Conservation (phyloP, 2,888 invertebrate genomes). For the Steinernema carpocapsae region DNA sequence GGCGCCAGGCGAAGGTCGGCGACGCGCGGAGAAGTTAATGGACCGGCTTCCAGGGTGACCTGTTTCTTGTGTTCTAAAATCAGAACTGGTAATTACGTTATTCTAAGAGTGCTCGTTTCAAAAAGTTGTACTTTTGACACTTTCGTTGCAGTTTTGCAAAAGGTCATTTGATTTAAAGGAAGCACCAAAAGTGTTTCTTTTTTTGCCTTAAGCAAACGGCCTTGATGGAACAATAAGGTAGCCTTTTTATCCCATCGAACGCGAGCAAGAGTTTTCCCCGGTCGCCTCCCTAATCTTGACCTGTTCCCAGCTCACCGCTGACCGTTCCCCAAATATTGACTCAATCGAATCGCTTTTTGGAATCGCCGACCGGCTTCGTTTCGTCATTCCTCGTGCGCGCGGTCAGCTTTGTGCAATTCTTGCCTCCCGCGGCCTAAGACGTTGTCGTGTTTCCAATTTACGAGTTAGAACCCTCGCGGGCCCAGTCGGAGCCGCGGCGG, state of each 20-base stretch:
- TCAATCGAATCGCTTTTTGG: slow-evolving; percentile 29
- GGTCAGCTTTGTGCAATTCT: slow-evolving; percentile 13
- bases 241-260: background rate
- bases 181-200: too few species aligned
- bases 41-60: slow-evolving; percentile 13
- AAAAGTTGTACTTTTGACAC: too few species aligned
- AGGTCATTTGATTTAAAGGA: too few species aligned
- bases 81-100: too few species aligned
- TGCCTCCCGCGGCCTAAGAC: background rate
- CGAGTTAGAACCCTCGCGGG: slow-evolving; percentile 29
- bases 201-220: too few species aligned
- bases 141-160: too few species aligned
- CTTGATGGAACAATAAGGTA: too few species aligned
- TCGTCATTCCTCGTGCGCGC: background rate
- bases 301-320: background rate
- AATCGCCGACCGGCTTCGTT: slow-evolving; percentile 17
- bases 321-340: slow-evolving; percentile 28
- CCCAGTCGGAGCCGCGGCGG: slow-evolving; percentile 2
- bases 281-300: background rate
- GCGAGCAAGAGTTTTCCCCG: background rate
- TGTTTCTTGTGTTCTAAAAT: background rate
- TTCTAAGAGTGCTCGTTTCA: too few species aligned
- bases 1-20: slow-evolving; percentile 10
- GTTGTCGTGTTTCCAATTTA: slow-evolving; percentile 31
- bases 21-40: background rate